These are phyloP conservation scores for Nematopogon swammerdamellus DNA, from an alignment of 2,888 invertebrate genomes.

Conservation along the genomic window DNA sequence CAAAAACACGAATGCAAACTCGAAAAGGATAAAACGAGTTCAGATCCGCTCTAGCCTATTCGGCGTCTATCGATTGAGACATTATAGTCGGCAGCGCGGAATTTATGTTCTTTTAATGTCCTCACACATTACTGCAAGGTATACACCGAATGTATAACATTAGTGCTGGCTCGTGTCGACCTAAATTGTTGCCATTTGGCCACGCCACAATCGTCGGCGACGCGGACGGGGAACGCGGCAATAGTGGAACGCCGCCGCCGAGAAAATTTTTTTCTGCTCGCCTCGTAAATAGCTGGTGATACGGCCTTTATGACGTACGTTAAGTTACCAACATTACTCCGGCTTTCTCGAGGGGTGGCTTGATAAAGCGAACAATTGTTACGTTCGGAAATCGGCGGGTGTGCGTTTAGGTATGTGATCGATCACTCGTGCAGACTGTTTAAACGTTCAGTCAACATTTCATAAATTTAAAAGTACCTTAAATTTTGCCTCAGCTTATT, in stretches of 20 bases:
- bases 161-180: neutral
- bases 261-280: neutral
- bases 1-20: no score
- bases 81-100: slow-evolving; percentile 12
- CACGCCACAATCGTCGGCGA: neutral
- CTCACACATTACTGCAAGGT: slow-evolving; percentile 31
- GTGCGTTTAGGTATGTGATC: no score
- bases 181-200: neutral
- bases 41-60: neutral
- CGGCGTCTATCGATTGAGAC: neutral
- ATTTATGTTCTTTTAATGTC: slow-evolving; percentile 53
- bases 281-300: neutral
- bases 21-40: no score
- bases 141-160: neutral
- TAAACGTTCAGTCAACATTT: no score
- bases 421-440: no score
- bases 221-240: neutral
- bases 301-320: neutral
- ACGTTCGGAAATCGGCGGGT: no score
- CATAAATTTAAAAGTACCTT: no score
- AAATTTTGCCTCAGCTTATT: no score
- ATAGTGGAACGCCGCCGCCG: neutral
- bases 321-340: neutral
- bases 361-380: no score
- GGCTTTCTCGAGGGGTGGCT: neutral